Evolutionary conservation across 2,113 vertebrate species (phyloP).

Genomic region (Platysteira castanea): DNA sequence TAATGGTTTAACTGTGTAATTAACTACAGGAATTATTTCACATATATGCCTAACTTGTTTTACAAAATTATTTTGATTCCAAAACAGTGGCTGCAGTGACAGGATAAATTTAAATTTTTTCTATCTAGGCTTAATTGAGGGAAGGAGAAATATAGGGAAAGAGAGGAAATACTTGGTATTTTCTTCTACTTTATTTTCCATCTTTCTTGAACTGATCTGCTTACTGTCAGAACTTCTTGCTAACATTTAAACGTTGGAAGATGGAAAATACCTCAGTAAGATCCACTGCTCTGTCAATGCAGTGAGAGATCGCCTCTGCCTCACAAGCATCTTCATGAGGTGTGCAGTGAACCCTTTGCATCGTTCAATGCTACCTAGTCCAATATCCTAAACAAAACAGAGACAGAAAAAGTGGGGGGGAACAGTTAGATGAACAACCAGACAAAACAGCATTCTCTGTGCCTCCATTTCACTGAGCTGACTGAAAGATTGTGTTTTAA

Average conservation of each 20-base stretch:
- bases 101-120: neutral
- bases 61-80: neutral
- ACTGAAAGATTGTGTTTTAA: neutral
- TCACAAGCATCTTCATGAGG: constrained; percentile 85
- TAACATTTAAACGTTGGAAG: neutral
- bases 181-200: neutral
- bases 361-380: constrained; percentile 83
- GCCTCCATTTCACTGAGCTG: neutral
- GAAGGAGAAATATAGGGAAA: neutral
- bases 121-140: neutral
- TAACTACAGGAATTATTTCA: neutral
- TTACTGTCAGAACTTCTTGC: neutral
- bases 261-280: constrained; percentile 78
- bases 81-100: neutral
- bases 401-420: neutral
- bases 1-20: neutral
- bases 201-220: neutral
- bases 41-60: neutral
- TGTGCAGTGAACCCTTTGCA: constrained; percentile 92
- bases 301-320: constrained; percentile 82
- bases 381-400: constrained; percentile 79
- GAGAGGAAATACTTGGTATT: neutral
- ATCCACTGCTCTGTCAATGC: constrained; percentile 85
- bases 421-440: neutral
- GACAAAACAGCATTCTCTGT: neutral